Percentiles rank a stretch among this genome's conserved stretches.
phyloP scores from a whole-genome alignment of 1,140 invertebrate genomes.

The Ceratoteleas bidentatus region DNA sequence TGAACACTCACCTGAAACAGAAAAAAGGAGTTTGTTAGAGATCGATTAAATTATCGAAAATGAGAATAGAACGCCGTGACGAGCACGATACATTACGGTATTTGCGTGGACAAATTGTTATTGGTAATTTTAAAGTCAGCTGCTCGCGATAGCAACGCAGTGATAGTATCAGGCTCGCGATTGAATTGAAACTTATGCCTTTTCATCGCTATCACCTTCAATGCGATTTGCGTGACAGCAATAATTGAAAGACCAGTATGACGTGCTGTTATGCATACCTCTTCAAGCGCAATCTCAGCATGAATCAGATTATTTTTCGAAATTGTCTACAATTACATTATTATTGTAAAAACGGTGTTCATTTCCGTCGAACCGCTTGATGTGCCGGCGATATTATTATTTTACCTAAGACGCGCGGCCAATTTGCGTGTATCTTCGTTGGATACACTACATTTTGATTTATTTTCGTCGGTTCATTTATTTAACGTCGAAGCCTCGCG shows the following conservation, averaged over 20 bases:
- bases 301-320: slow-evolving; percentile 37
- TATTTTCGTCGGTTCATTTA: slow-evolving; percentile 5
- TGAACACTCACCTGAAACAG: slow-evolving; percentile 76
- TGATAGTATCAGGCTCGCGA: slow-evolving; percentile 57
- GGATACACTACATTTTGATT: background rate
- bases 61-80: background rate
- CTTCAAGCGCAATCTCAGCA: slow-evolving; percentile 38
- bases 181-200: slow-evolving; percentile 63
- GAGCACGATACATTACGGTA: slow-evolving; percentile 16
- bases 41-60: slow-evolving; percentile 18
- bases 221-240: slow-evolving; percentile 62
- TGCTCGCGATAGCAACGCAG: slow-evolving; percentile 33
- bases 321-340: slow-evolving; percentile 37
- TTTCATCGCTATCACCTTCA: slow-evolving; percentile 56
- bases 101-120: slow-evolving; percentile 49
- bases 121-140: slow-evolving; percentile 45
- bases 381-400: slow-evolving; percentile 4
- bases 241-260: slow-evolving; percentile 59
- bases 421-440: background rate
- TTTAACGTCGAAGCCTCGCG: background rate
- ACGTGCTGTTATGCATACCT: slow-evolving; percentile 24
- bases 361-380: slow-evolving; percentile 8
- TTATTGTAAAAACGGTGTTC: slow-evolving; percentile 20
- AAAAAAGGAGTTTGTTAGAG: slow-evolving; percentile 41
- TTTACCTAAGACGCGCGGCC: background rate